Evolutionary conservation across 2,113 vertebrate genomes (phyloP).

Genomic region (Leuciscus idus): DNA sequence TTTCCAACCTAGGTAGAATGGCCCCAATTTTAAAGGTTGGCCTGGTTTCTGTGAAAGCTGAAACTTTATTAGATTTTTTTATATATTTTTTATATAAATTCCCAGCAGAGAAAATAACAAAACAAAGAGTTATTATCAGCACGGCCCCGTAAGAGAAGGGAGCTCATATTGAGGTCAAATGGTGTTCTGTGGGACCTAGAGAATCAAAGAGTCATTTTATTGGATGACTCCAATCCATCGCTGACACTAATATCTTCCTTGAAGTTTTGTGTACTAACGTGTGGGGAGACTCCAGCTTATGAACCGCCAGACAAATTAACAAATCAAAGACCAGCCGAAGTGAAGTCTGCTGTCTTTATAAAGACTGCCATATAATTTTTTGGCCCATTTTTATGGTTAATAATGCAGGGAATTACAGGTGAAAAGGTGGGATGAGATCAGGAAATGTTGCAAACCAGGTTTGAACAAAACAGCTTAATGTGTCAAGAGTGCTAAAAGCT

Average conservation of each 20-base stretch:
- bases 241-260: conserved; percentile 35
- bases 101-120: conserved; percentile 31
- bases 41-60: conserved; percentile 22
- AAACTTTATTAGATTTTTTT: not conserved
- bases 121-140: conserved; percentile 32
- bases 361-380: not conserved
- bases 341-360: not conserved
- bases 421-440: not conserved
- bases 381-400: not conserved
- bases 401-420: not conserved
- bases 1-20: conserved; percentile 3
- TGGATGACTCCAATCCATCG: conserved; percentile 24
- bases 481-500: not conserved
- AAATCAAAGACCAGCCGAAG: conserved; percentile 5
- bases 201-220: conserved; percentile 23
- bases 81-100: not conserved
- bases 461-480: not conserved
- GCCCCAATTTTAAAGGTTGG: conserved; percentile 21
- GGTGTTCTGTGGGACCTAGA: conserved; percentile 33
- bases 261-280: conserved; percentile 2
- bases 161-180: conserved; percentile 38
- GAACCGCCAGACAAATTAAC: not conserved
- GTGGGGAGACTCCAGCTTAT: not conserved
- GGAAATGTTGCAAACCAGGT: not conserved
- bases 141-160: not conserved